Evolutionary conservation across 2,797 vertebrate genomes (phyloP).

Genomic region (Rhabdophis nuchalis): DNA sequence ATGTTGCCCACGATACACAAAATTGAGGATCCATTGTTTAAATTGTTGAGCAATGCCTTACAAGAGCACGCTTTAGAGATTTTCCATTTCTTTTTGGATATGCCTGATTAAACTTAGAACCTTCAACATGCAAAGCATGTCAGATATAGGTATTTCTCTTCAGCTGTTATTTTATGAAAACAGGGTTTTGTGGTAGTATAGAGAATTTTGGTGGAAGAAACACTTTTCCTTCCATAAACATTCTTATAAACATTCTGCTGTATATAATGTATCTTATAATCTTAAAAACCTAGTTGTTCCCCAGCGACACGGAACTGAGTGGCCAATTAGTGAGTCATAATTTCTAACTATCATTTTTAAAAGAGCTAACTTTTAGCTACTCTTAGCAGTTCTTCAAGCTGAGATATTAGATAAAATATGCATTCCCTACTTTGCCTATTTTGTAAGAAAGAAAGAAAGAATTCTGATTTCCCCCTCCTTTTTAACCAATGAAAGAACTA

Average conservation of each 20-base stretch:
- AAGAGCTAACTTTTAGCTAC: not conserved
- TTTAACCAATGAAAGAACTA: not conserved
- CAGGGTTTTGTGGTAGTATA: not conserved
- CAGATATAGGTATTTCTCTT: not conserved
- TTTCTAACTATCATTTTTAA: not conserved
- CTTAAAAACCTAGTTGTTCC: not conserved
- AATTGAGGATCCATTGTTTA: not conserved
- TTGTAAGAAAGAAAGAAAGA: not conserved
- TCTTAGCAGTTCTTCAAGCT: not conserved
- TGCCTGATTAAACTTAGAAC: not conserved
- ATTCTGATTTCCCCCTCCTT: not conserved
- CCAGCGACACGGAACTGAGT: not conserved
- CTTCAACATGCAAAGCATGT: not conserved
- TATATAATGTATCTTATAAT: not conserved
- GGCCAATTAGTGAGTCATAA: not conserved
- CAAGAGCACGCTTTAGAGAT: not conserved
- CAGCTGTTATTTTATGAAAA: not conserved
- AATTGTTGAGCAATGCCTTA: not conserved
- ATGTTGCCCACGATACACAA: not conserved
- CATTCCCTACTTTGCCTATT: not conserved
- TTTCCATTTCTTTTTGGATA: not conserved
- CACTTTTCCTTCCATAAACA: not conserved
- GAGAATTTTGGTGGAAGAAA: not conserved
- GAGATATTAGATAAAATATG: not conserved
- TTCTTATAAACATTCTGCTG: not conserved